These are phyloP conservation scores for Sminthurides aquaticus DNA, from an alignment of 2,888 invertebrate genomes.

Conservation along the genomic window DNA sequence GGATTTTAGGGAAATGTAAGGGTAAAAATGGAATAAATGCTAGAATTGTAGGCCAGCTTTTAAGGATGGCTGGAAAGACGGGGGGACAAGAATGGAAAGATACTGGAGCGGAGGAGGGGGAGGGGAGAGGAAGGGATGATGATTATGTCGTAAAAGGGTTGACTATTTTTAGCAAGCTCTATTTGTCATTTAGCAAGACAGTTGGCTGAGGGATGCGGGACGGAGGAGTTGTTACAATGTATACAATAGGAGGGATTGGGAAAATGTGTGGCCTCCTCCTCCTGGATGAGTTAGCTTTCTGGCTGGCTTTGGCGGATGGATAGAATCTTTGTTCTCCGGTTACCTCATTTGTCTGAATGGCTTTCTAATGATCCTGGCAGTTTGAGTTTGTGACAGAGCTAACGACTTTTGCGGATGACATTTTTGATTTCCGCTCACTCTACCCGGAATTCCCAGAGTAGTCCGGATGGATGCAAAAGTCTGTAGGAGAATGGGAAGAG, in stretches of 20 bases:
- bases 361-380: constrained; percentile 4
- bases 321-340: constrained; percentile 1
- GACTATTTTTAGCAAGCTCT: not conserved
- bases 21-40: too few species aligned
- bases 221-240: not conserved
- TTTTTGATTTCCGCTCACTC: not conserved
- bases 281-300: not conserved
- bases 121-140: too few species aligned
- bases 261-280: not conserved
- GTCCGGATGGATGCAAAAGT: not conserved
- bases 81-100: too few species aligned
- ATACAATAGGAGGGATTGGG: not conserved
- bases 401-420: not conserved
- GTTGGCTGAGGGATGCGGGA: not conserved
- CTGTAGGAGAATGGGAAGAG: too few species aligned
- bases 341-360: constrained; percentile 8
- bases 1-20: too few species aligned
- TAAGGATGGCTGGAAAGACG: too few species aligned
- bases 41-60: too few species aligned
- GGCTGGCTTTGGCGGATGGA: not conserved
- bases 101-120: too few species aligned
- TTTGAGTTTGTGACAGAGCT: not conserved
- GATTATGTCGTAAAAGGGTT: too few species aligned
- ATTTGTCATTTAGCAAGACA: not conserved
- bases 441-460: not conserved